These are phyloP conservation scores for Palaemon carinicauda DNA, from an alignment of 1,140 invertebrate genomes.

Conservation along the genomic window DNA sequence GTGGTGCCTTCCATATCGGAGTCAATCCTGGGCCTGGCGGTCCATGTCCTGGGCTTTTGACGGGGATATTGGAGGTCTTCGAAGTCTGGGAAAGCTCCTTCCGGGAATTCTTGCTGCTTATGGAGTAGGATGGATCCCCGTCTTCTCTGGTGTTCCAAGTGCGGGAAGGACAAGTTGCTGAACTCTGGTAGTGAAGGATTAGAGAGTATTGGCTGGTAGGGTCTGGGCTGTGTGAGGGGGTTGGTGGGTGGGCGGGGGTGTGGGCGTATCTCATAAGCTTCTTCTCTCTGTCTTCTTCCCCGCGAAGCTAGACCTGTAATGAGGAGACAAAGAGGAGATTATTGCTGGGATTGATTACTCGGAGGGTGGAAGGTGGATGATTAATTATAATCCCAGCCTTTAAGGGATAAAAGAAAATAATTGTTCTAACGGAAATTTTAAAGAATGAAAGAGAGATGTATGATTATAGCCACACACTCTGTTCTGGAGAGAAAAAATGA, in stretches of 20 bases:
- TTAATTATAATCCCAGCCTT: not conserved
- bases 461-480: too few relatives aligned
- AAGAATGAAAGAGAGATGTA: too few relatives aligned
- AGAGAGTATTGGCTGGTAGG: not conserved
- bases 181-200: not conserved
- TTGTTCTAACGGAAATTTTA: too few relatives aligned
- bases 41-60: slow-evolving; percentile 28
- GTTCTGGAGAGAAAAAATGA: too few relatives aligned
- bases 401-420: too few relatives aligned
- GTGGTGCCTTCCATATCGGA: slow-evolving; percentile 33
- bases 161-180: not conserved
- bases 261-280: not conserved
- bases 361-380: too few relatives aligned
- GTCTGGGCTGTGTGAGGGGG: not conserved
- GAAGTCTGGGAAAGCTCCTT: not conserved
- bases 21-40: slow-evolving; percentile 4
- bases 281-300: not conserved
- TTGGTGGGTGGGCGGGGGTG: not conserved
- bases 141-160: not conserved
- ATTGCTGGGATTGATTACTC: too few relatives aligned
- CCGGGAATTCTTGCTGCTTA: not conserved
- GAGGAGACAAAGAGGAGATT: not conserved
- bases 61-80: not conserved
- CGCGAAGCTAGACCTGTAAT: not conserved
- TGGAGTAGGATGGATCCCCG: not conserved